Percentiles rank a stretch among this genome's conserved stretches.
Evolutionary conservation across 2,797 vertebrate species (phyloP).

Genomic region (Botia kubotai): DNA sequence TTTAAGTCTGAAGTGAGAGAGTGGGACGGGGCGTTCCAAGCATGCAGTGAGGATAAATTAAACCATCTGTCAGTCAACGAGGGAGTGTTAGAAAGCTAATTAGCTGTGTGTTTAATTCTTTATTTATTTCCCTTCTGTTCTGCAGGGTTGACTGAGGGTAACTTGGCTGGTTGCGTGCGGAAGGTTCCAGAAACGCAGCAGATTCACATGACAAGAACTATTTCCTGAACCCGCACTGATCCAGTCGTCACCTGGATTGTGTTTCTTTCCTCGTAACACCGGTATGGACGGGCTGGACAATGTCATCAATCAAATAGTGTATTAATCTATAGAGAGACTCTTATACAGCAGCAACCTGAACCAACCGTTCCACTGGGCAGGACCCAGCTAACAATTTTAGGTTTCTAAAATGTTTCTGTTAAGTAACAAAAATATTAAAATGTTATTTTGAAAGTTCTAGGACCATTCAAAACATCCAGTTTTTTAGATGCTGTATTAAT

Average conservation of each 20-base stretch:
- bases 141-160: slow-evolving; percentile 5
- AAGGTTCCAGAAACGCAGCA: slow-evolving; percentile 1
- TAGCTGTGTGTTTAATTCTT: slow-evolving; percentile 25
- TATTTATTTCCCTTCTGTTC: slow-evolving; percentile 28
- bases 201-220: slow-evolving; percentile 1
- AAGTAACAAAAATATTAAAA: too few species aligned
- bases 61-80: slow-evolving; percentile 44
- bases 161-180: neutral
- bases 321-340: slow-evolving; percentile 28
- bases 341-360: neutral
- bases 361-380: neutral
- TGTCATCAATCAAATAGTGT: slow-evolving; percentile 21
- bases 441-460: too few species aligned
- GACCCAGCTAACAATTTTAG: too few species aligned
- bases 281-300: neutral
- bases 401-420: too few species aligned
- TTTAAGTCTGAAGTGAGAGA: neutral
- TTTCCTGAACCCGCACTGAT: slow-evolving; percentile 25
- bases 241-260: slow-evolving; percentile 20
- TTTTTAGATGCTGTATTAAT: too few species aligned
- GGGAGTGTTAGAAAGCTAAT: slow-evolving; percentile 8
- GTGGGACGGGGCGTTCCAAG: slow-evolving; percentile 4
- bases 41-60: slow-evolving; percentile 36
- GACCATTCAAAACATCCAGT: too few species aligned
- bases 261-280: slow-evolving; percentile 12